phyloP scores from a whole-genome alignment of 2,113 vertebrate genomes.

The Cyrtonyx montezumae region DNA sequence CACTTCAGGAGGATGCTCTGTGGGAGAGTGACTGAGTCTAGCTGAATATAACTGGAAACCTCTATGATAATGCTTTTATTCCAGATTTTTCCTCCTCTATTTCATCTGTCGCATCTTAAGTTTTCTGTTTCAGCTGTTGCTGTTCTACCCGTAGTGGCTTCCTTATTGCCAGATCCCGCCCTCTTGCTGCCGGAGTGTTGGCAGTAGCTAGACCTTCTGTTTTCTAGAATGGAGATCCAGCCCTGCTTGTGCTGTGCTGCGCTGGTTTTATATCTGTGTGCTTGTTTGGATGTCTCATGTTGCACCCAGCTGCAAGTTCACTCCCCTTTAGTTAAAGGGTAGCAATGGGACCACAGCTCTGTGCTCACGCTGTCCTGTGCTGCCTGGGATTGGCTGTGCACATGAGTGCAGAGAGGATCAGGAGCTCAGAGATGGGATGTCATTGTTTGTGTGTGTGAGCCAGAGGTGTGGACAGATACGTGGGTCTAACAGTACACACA shows the following conservation, averaged over 20 bases:
- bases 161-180: not conserved
- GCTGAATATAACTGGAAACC: not conserved
- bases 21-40: not conserved
- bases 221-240: fast-evolving
- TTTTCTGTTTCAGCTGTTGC: not conserved
- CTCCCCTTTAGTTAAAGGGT: not conserved
- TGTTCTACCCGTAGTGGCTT: not conserved
- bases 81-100: not conserved
- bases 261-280: not conserved
- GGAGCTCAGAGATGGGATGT: not conserved
- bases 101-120: fast-evolving
- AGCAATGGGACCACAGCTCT: not conserved
- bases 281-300: not conserved
- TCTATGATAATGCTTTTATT: not conserved
- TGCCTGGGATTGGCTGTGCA: not conserved
- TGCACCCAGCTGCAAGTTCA: not conserved
- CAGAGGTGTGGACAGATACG: not conserved
- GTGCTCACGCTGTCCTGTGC: not conserved
- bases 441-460: not conserved
- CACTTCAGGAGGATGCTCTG: not conserved
- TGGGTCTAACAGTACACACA: not conserved
- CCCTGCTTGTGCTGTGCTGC: not conserved
- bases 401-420: not conserved
- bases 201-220: not conserved
- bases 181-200: not conserved